These are phyloP conservation scores for Rhegmatorhina hoffmannsi DNA, from an alignment of 2,113 vertebrate species.

Conservation along the genomic window DNA sequence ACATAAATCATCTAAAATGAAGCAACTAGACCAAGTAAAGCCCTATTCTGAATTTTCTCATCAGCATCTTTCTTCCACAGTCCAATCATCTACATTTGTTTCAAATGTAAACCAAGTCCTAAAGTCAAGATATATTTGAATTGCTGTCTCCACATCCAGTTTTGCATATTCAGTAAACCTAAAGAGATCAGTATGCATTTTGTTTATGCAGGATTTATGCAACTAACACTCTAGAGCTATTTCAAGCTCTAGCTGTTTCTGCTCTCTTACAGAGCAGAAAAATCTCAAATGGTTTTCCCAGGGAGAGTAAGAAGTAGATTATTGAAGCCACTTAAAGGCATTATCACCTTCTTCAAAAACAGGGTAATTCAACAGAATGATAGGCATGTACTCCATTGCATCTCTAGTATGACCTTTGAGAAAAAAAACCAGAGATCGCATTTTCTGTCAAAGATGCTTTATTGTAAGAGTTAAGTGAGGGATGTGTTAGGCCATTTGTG, in stretches of 20 bases:
- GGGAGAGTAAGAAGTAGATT: not conserved
- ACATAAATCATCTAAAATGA: not conserved
- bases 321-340: not conserved
- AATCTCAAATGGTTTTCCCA: not conserved
- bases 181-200: not conserved
- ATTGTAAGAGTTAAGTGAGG: not conserved
- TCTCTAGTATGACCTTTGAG: not conserved
- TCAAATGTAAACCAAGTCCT: not conserved
- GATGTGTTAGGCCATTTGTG: not conserved
- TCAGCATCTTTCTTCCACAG: not conserved
- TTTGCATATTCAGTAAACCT: not conserved
- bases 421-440: not conserved
- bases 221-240: not conserved
- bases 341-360: not conserved
- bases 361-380: not conserved
- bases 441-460: not conserved
- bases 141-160: not conserved
- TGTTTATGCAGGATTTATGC: not conserved
- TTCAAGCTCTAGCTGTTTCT: not conserved
- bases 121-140: not conserved
- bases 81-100: not conserved
- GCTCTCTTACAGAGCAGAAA: not conserved
- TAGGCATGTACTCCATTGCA: not conserved
- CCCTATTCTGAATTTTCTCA: not conserved
- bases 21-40: not conserved